Evolutionary conservation across 2,113 vertebrate species (phyloP).

Genomic region (Sphaerodactylus townsendi): DNA sequence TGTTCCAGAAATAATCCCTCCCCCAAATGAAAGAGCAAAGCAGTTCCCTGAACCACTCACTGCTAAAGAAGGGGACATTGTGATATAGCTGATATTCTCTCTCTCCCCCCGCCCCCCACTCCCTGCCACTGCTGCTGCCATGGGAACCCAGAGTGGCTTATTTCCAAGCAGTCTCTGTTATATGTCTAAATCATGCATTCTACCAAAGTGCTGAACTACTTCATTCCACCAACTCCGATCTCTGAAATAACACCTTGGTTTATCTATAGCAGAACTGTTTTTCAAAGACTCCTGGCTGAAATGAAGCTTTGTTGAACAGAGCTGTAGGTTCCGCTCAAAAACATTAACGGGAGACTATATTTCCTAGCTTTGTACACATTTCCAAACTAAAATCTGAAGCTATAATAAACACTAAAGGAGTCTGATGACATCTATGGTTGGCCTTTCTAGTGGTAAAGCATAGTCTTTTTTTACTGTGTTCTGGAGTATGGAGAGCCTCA

Average conservation of each 20-base stretch:
- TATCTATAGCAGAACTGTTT: background rate
- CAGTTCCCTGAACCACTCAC: no score
- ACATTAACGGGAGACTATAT: background rate
- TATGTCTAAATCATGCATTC: background rate
- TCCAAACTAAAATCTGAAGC: background rate
- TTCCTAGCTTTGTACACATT: background rate
- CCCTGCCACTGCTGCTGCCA: no score
- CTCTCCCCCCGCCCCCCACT: no score
- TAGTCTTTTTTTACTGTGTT: conserved; percentile 1
- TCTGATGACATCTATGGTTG: background rate
- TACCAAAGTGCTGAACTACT: background rate
- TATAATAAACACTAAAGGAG: conserved; percentile 6
- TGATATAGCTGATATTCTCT: no score
- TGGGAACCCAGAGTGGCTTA: no score
- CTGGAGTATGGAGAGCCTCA: conserved; percentile 1
- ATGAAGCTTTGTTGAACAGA: background rate
- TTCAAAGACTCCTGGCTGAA: background rate
- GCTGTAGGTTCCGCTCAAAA: background rate
- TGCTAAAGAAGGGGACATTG: no score
- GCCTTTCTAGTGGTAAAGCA: background rate
- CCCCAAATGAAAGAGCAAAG: no score
- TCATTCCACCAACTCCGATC: background rate
- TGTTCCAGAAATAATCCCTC: no score
- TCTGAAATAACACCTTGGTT: background rate
- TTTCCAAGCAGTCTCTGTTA: no score